Conservation (phyloP, 2,888 invertebrate species). For the Beris chalybata region DNA sequence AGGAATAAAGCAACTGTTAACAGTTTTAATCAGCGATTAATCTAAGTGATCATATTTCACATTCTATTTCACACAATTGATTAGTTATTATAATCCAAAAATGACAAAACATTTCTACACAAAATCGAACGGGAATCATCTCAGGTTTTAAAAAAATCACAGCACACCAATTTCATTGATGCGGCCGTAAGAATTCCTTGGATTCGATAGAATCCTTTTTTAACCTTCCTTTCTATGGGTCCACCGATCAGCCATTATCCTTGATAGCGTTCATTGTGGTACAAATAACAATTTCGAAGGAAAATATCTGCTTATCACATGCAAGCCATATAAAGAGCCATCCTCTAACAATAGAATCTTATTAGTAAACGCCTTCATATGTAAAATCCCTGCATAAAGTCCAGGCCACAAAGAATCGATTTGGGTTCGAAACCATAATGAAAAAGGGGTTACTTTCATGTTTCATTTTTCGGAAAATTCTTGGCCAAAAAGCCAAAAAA, state of each 20-base stretch:
- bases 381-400: not conserved
- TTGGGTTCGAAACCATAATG: conserved; percentile 2
- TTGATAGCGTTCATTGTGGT: conserved; percentile 26
- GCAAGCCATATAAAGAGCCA: conserved; percentile 21
- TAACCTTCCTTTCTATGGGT: not conserved
- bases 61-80: no score
- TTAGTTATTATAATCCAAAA: no score
- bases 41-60: no score
- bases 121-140: no score
- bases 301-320: conserved; percentile 31
- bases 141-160: no score
- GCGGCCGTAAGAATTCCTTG: no score
- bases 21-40: no score
- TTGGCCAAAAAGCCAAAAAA: not conserved
- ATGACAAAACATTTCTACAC: no score
- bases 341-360: conserved; percentile 21
- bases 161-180: no score
- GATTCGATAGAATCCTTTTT: no score
- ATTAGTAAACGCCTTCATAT: conserved; percentile 13
- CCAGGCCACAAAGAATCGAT: conserved; percentile 5
- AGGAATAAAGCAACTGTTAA: no score
- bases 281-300: conserved; percentile 24
- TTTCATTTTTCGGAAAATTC: not conserved
- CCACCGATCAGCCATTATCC: conserved; percentile 22
- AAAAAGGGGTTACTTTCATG: conserved; percentile 16